Conservation (phyloP, 2,113 vertebrate genomes). For the Chascanopsetta lugubris region DNA sequence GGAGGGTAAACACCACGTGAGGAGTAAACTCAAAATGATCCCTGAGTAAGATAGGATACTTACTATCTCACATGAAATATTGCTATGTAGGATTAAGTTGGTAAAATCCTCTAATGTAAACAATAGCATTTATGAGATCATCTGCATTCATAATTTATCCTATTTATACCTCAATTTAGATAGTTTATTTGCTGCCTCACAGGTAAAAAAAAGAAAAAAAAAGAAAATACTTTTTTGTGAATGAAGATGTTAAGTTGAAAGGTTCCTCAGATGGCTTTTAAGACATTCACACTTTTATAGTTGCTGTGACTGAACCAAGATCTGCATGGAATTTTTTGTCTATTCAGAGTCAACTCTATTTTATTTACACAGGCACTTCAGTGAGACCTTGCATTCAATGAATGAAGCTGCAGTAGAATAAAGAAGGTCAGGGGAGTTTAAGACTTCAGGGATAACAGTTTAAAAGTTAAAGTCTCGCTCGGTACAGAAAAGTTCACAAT, state of each 20-base stretch:
- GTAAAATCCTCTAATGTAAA: conserved; percentile 15
- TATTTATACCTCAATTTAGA: too few species aligned
- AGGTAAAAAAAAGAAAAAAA: too few species aligned
- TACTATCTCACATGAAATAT: conserved; percentile 34
- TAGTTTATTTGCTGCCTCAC: too few species aligned
- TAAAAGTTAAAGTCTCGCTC: too few species aligned
- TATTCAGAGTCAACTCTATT: too few species aligned
- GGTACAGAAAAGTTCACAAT: too few species aligned
- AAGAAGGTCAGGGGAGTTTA: too few species aligned
- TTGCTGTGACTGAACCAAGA: background rate
- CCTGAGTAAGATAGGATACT: conserved; percentile 39
- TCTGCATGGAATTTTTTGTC: too few species aligned
- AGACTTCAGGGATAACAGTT: too few species aligned
- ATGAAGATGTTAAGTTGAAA: background rate
- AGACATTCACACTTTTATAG: background rate
- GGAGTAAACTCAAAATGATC: conserved; percentile 54
- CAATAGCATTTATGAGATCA: conserved; percentile 29
- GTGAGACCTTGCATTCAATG: too few species aligned
- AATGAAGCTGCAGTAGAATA: too few species aligned
- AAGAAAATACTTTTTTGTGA: background rate
- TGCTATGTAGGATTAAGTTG: conserved; percentile 31
- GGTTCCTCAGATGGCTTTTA: background rate
- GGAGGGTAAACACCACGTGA: conserved; percentile 44
- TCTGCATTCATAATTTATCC: conserved; percentile 17
- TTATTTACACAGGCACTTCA: too few species aligned